A percentile compares a stretch with the other conserved stretches of the same genome.
Conservation (phyloP, 2,113 vertebrate genomes). For the Myrmecobius fasciatus region DNA sequence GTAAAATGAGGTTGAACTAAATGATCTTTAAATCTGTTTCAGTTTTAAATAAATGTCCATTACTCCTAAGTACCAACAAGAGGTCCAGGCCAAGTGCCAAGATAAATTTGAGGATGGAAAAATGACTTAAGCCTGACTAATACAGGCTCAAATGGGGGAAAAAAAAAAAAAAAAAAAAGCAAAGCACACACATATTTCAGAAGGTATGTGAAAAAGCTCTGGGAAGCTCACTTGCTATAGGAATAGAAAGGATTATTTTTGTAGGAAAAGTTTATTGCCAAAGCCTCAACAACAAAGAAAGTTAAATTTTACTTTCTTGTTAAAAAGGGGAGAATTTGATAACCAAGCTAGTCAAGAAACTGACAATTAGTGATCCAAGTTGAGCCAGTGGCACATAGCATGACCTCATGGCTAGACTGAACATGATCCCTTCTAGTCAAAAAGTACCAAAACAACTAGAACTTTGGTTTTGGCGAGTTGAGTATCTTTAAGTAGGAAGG, state of each 20-base stretch:
- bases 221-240: background rate
- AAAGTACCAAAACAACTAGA: background rate
- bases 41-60: background rate
- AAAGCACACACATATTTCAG: background rate
- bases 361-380: background rate
- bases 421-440: background rate
- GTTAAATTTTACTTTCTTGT: background rate
- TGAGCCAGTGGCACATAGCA: background rate
- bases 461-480: background rate
- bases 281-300: background rate
- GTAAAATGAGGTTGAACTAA: background rate
- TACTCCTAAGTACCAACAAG: background rate
- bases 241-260: accelerated
- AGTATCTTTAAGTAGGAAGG: background rate
- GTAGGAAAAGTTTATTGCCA: background rate
- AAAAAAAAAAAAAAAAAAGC: background rate
- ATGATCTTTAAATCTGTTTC: background rate
- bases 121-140: background rate
- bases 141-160: background rate
- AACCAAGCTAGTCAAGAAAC: background rate
- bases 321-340: background rate
- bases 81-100: background rate
- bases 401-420: accelerated
- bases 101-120: background rate
- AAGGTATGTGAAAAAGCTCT: accelerated